Evolutionary conservation across 2,113 vertebrate genomes (phyloP), one percentile per base, ranked within the genome.

Genomic region (Aegotheles bennettii): DNA sequence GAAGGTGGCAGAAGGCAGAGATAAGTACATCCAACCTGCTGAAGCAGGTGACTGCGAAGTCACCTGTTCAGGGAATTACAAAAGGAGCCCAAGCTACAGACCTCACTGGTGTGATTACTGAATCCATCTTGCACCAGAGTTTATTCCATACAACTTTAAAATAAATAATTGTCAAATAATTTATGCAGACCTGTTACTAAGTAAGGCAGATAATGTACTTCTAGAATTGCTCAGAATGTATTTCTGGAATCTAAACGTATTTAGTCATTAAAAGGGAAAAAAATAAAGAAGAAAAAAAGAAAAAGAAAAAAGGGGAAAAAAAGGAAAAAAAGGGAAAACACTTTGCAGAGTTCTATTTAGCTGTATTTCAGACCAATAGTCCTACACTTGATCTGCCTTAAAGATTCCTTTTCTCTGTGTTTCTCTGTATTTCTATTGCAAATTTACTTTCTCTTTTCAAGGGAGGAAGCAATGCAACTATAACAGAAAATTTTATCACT

Each of bases 371-470:
- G 23, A 54, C 13, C 18, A 75, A 51, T 4, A 43, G 29, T 35
- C 43, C 56, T 56, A 45, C 24, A 64, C 28, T 60, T 87, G 36
- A 71, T 76, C 35, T 57, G 25, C 28, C 31, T 42, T 70, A 54
- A 89, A 85, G 11, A 87, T 40, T 57, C 17, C 79, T 93, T 54
- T 91, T 29, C 36, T 42, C 35, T 50, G 6, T 10, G 35, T 50
- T 95, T 64, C 69, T 87, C 63, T 83, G 71, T 84, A 60, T 79
- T 90, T 88, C 79, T 70, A 57, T 82, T 89, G 54, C 65, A 94
- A 97, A 95, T 93, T 95, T 95, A 56, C 71, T 94, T 94, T 95
- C 95, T 87, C 35, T 97, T 96, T 91, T 78, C 71, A 89, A 97
- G 74, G 84, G 48, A 96, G 96, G 87, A 90, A 94, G 85, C 89